These are phyloP conservation scores for Tanypteryx hageni DNA, from an alignment of 2,888 invertebrate species.

Conservation along the genomic window DNA sequence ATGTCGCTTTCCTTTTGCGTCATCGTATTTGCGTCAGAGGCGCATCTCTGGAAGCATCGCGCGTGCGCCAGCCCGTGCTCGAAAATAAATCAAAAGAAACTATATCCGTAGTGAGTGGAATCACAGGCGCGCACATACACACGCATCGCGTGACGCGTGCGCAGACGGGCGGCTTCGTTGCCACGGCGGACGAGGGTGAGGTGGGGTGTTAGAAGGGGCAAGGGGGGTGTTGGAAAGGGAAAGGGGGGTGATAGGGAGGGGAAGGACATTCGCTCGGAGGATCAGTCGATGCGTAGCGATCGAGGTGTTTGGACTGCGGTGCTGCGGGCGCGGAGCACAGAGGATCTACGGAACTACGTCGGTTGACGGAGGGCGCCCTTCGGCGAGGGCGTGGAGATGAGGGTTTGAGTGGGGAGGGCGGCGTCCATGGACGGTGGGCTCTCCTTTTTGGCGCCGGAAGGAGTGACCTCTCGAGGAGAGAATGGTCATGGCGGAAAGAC, in stretches of 20 bases:
- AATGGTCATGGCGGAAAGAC: constrained; percentile 77
- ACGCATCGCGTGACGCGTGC: not conserved
- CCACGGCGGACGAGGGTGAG: not conserved
- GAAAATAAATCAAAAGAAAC: constrained; percentile 46
- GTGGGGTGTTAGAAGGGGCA: constrained; percentile 24
- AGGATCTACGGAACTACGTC: too few species aligned
- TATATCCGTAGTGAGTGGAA: not conserved
- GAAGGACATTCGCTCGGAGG: too few species aligned
- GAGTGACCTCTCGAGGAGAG: constrained; percentile 33
- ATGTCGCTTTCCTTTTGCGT: constrained; percentile 62
- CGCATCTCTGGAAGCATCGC: constrained; percentile 32
- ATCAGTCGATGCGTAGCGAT: constrained; percentile 37
- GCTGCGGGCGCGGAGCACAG: too few species aligned
- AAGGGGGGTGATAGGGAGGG: constrained; percentile 22
- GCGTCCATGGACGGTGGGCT: constrained; percentile 31
- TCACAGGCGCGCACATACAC: not conserved
- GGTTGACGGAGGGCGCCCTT: too few species aligned
- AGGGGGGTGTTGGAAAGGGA: not conserved
- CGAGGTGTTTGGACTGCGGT: too few species aligned
- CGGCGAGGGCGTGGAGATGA: too few species aligned
- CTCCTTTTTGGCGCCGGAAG: not conserved
- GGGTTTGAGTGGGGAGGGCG: not conserved
- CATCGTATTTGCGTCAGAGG: constrained; percentile 67
- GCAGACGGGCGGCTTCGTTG: not conserved
- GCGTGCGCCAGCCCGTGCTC: constrained; percentile 60